phyloP scores from a whole-genome alignment of 2,113 vertebrate genomes.

The Otolemur garnettii region DNA sequence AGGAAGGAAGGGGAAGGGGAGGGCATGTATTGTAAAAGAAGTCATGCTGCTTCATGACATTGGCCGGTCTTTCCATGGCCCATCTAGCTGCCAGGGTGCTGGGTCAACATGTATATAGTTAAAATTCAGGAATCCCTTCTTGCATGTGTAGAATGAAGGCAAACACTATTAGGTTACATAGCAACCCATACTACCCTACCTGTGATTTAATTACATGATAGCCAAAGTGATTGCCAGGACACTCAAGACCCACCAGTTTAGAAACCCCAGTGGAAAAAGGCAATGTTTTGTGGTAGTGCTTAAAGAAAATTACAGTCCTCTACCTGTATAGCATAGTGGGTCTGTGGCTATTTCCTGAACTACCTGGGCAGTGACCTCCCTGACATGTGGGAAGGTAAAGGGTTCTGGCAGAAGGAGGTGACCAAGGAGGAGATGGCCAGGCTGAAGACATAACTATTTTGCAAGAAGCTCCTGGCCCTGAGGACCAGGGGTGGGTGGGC shows the following conservation, averaged over 20 bases:
- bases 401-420: not conserved
- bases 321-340: not conserved
- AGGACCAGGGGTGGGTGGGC: not conserved
- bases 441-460: not conserved
- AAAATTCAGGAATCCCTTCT: constrained; percentile 31
- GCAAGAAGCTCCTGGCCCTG: not conserved
- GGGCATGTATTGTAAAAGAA: not conserved
- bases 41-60: not conserved
- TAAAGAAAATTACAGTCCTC: not conserved
- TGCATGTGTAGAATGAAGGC: not conserved
- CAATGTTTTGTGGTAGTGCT: not conserved
- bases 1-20: not conserved
- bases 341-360: not conserved
- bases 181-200: not conserved
- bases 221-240: not conserved
- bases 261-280: not conserved
- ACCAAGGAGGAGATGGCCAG: not conserved
- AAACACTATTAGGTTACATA: not conserved
- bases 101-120: not conserved
- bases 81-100: not conserved
- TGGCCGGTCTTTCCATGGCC: not conserved
- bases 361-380: not conserved
- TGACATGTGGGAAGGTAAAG: not conserved
- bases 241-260: not conserved
- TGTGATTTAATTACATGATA: not conserved